Percentiles rank a stretch among this genome's conserved stretches.
Evolutionary conservation across 2,113 vertebrate genomes (phyloP).

Genomic region (Microcebus lehilahytsara): DNA sequence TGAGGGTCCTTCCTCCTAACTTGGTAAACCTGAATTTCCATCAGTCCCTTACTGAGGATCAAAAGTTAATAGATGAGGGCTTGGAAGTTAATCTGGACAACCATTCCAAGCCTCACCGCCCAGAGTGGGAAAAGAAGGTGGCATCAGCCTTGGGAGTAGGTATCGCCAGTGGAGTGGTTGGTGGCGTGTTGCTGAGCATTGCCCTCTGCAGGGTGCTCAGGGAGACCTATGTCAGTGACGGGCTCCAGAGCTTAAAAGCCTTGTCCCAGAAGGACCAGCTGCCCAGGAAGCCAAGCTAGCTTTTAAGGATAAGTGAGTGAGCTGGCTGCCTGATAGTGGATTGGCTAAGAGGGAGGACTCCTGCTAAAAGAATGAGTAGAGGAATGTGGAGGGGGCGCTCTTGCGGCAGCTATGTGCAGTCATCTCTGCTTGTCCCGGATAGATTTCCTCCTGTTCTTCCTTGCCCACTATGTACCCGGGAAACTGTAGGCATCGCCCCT

Average conservation of each 20-base stretch:
- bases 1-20: conserved; percentile 83
- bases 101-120: not conserved
- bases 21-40: conserved; percentile 85
- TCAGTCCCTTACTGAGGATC: conserved; percentile 74
- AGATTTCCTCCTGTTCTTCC: not conserved
- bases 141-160: not conserved
- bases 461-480: not conserved
- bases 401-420: accelerated
- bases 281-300: not conserved
- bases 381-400: not conserved
- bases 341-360: not conserved
- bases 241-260: not conserved
- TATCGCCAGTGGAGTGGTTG: not conserved
- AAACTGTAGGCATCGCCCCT: not conserved
- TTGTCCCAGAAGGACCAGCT: not conserved
- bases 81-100: conserved; percentile 3
- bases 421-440: not conserved
- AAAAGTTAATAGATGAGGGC: conserved; percentile 60
- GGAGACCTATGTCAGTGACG: accelerated
- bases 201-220: not conserved
- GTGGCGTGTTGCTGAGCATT: not conserved
- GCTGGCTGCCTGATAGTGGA: not conserved
- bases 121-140: conserved; percentile 3
- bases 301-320: not conserved
- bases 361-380: not conserved